phyloP scores from a whole-genome alignment of 2,797 vertebrate genomes.

The Centroberyx gerrardi region DNA sequence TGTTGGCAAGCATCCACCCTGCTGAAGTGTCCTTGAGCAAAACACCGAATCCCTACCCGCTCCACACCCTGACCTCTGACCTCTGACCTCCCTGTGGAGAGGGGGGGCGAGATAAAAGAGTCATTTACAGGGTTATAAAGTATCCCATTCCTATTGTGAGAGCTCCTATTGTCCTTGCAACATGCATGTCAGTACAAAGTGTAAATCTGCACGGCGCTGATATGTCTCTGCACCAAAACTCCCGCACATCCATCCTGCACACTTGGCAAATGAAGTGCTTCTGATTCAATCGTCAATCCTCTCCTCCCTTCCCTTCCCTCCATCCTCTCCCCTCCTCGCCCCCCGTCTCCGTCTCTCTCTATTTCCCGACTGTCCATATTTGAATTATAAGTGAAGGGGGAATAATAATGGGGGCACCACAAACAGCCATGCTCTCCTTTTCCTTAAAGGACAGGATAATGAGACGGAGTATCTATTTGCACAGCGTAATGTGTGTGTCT shows the following conservation, averaged over 20 bases:
- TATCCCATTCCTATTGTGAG: not conserved
- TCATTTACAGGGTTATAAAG: not conserved
- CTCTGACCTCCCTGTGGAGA: not conserved
- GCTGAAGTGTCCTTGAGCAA: not conserved
- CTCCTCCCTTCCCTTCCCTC: conserved; percentile 37
- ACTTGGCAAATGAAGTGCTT: conserved; percentile 40
- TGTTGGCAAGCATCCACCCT: no score
- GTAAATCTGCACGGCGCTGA: conserved; percentile 19
- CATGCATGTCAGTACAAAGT: conserved; percentile 7
- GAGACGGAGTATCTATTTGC: conserved; percentile 87
- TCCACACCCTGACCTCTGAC: conserved; percentile 5
- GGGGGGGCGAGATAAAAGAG: no score
- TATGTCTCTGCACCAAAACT: conserved; percentile 24
- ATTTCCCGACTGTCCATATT: conserved; percentile 71
- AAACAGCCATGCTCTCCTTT: conserved; percentile 77
- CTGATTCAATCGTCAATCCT: conserved; percentile 6
- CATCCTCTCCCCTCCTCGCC: conserved; percentile 20
- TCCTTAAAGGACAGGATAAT: conserved; percentile 88
- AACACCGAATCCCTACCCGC: not conserved
- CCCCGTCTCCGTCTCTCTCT: conserved; percentile 44
- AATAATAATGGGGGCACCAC: conserved; percentile 78
- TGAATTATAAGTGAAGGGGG: conserved; percentile 78
- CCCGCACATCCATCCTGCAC: conserved; percentile 9
- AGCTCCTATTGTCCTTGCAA: conserved; percentile 6
- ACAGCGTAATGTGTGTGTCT: conserved; percentile 86